phyloP scores from a whole-genome alignment of 2,113 vertebrate species.

The Anguilla japonica region DNA sequence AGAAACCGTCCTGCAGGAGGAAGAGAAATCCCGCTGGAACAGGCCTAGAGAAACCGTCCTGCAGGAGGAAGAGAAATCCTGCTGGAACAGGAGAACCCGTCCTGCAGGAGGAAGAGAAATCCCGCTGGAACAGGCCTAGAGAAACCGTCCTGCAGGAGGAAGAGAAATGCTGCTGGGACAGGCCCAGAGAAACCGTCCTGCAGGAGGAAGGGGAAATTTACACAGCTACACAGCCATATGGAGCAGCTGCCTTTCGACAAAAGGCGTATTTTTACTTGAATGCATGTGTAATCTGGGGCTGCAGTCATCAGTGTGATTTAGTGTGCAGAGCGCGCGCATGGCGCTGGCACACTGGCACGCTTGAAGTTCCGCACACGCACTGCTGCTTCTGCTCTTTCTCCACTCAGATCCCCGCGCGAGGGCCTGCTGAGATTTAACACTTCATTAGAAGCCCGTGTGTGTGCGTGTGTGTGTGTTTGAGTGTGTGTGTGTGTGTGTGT shows the following conservation, averaged over 20 bases:
- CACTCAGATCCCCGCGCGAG: neutral
- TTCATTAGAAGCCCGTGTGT: conserved; percentile 24
- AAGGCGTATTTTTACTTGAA: neutral
- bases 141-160: no score
- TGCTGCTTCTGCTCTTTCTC: conserved; percentile 10
- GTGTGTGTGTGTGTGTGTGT: no score
- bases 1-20: no score
- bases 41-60: no score
- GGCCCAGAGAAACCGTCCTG: no score
- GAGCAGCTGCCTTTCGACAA: neutral
- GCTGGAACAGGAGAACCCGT: no score
- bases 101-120: no score
- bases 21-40: no score
- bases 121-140: no score
- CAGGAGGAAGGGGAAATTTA: neutral
- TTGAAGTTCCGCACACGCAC: conserved; percentile 11
- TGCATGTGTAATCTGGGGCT: neutral
- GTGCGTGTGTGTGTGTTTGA: no score
- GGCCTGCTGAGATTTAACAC: conserved; percentile 23
- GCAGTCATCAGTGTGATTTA: conserved; percentile 21
- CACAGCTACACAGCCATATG: neutral
- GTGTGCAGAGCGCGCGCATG: neutral
- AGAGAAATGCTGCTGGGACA: no score
- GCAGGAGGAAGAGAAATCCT: no score
- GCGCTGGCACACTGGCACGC: neutral